Evolutionary conservation across 2,888 invertebrate genomes (phyloP).

Genomic region (Eupithecia tripunctaria): DNA sequence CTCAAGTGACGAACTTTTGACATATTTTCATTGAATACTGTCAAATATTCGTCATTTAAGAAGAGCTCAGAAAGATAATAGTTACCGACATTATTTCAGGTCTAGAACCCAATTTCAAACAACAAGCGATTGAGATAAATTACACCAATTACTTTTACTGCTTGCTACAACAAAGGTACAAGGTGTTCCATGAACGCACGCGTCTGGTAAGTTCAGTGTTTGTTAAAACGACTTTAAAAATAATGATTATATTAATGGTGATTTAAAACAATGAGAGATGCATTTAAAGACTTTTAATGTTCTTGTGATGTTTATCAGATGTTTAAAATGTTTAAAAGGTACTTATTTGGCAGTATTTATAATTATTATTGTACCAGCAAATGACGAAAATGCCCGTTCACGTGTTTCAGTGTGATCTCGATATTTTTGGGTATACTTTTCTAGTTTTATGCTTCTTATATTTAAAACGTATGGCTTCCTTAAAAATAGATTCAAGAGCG

Average conservation of each 20-base stretch:
- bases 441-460: too few species aligned
- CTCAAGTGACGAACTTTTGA: too few species aligned
- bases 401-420: neutral
- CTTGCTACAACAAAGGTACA: conserved; percentile 22
- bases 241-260: neutral
- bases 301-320: neutral
- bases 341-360: neutral
- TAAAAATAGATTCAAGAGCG: neutral
- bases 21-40: too few species aligned
- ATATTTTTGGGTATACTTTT: too few species aligned
- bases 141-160: conserved; percentile 74
- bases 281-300: neutral
- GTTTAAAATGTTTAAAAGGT: neutral
- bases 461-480: too few species aligned
- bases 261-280: neutral
- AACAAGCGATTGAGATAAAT: conserved; percentile 68
- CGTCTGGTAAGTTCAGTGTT: neutral
- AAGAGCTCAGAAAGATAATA: neutral
- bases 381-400: neutral
- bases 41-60: too few species aligned
- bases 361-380: neutral
- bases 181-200: neutral
- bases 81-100: neutral
- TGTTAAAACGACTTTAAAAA: neutral
- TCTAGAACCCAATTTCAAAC: conserved; percentile 1